Conservation (phyloP, 1,140 invertebrate genomes). For the Apis florea region DNA sequence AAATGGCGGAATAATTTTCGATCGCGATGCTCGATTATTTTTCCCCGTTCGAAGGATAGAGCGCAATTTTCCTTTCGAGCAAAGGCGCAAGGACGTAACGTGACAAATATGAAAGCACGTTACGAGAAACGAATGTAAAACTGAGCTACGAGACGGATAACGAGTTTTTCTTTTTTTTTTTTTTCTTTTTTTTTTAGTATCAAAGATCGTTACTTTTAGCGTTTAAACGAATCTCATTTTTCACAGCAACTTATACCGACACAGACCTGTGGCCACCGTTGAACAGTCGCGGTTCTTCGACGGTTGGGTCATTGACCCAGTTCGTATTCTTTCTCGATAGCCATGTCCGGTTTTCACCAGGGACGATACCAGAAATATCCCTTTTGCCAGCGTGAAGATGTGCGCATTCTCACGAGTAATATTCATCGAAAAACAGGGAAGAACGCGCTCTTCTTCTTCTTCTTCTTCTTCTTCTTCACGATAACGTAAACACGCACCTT, state of each 20-base stretch:
- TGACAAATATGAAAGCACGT: neutral
- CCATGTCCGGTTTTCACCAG: slow-evolving; percentile 47
- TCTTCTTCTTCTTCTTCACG: neutral
- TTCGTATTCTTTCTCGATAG: slow-evolving; percentile 51
- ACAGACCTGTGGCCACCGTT: slow-evolving; percentile 3
- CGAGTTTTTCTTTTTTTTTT: too few relatives aligned
- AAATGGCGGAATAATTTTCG: neutral
- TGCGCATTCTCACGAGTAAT: neutral
- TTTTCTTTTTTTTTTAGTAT: neutral
- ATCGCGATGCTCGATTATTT: neutral
- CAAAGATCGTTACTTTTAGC: neutral
- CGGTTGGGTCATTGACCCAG: slow-evolving; percentile 46
- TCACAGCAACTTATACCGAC: slow-evolving; percentile 12
- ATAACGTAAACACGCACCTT: neutral
- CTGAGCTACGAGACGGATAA: too few relatives aligned
- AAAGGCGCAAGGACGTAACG: neutral
- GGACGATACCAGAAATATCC: slow-evolving; percentile 49
- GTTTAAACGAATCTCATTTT: slow-evolving; percentile 31
- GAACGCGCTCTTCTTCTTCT: neutral
- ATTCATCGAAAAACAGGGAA: neutral
- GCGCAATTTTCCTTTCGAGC: neutral
- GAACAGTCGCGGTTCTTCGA: slow-evolving; percentile 41
- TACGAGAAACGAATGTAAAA: neutral
- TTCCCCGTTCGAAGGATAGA: neutral
- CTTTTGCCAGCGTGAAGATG: slow-evolving; percentile 18